Evolutionary conservation across 1,140 invertebrate species (phyloP), one percentile per base, ranked within the genome.

Genomic region (Ooceraea biroi): DNA sequence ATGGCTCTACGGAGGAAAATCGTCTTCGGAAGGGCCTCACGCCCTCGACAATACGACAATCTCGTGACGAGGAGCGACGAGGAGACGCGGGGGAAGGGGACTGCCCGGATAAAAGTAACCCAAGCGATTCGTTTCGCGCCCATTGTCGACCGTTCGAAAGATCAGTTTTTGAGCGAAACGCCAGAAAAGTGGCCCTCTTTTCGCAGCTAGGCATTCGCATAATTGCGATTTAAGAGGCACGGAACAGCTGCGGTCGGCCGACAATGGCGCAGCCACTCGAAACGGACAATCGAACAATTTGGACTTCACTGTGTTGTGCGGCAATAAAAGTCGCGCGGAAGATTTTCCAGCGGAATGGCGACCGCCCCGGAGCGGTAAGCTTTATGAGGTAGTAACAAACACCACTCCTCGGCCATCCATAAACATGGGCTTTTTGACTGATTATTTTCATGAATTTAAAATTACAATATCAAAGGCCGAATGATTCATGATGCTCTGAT

Each of bases 191-290:
- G 80, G 65, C 30, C 27, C 68, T 36, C 71, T 68, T 68, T 72
- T 74, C 82, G 78, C 73, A 86, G 71, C 73, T 58, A 50, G 61
- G 55, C 74, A 48, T 83, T 84, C 86, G 87, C 83, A 87, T 92
- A 92, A 92, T 92, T 92, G 91, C 90, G 90, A 91, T 92, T 92
- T 92, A 92, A 92, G 90, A 91, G 90, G n/a, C 84, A 57, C 69
- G 58, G 86, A 74, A 73, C 90, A 90, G 89, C 90, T 91, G 89
- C 90, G 83, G 71, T 77, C 86, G 58, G 36, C 46, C 55, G 55
- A 91, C 90, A 90, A 90, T 89, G 71, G 55, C 19, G 22, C 73
- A 83, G 84, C 89, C 90, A 91, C 90, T 91, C 89, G 86, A 91
- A 84, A 90, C 83, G 82, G 80, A 90, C 90, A 91, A 91, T 91